phyloP scores from a whole-genome alignment of 2,797 vertebrate genomes.

The Danio albolineatus region DNA sequence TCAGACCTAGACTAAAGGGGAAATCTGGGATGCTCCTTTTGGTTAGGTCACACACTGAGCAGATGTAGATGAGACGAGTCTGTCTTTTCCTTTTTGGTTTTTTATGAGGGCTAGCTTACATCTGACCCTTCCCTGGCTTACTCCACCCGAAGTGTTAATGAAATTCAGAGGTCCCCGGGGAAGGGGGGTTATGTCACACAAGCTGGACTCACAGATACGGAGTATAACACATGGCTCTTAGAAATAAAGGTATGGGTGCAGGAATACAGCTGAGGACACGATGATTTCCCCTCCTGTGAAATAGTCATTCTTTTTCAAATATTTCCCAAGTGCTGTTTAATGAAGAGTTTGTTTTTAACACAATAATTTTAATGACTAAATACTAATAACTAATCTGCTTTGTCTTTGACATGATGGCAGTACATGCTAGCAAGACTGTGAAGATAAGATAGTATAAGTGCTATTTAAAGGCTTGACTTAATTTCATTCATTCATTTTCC shows the following conservation, averaged over 20 bases:
- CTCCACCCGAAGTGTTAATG: conserved; percentile 61
- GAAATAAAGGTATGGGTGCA: conserved; percentile 1
- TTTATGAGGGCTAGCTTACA: conserved; percentile 49
- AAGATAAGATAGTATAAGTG: too few species aligned
- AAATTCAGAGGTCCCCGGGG: conserved; percentile 63
- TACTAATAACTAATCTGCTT: too few species aligned
- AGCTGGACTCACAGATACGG: conserved; percentile 48
- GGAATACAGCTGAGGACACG: neutral
- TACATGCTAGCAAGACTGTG: too few species aligned
- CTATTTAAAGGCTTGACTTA: too few species aligned
- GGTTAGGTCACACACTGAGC: conserved; percentile 46
- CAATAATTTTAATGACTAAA: too few species aligned
- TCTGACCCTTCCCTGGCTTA: conserved; percentile 38
- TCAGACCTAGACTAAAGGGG: conserved; percentile 1
- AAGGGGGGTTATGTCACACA: conserved; percentile 58
- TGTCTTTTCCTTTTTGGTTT: conserved; percentile 51
- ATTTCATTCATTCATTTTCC: too few species aligned
- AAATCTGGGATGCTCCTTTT: conserved; percentile 38
- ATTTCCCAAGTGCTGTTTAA: too few species aligned
- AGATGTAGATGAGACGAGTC: conserved; percentile 54
- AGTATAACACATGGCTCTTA: conserved; percentile 61
- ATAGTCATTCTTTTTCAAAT: too few species aligned
- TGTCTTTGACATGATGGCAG: too few species aligned
- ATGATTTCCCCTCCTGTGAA: too few species aligned
- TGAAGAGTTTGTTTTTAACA: too few species aligned